These are phyloP conservation scores for Pyrocoelia pectoralis DNA, from an alignment of 2,888 invertebrate genomes.

Conservation along the genomic window DNA sequence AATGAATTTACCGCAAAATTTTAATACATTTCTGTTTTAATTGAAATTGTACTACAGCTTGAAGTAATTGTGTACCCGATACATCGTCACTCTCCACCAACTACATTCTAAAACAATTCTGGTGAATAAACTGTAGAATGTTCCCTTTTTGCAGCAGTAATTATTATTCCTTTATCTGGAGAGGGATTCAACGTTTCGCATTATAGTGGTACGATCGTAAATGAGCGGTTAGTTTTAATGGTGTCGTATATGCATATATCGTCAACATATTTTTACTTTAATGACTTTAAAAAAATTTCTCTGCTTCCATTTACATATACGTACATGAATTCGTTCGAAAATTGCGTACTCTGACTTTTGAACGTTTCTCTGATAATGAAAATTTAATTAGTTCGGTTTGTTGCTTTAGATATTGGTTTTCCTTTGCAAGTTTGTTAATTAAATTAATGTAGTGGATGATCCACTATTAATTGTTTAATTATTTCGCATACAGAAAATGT, in stretches of 20 bases:
- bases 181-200: background rate
- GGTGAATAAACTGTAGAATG: slow-evolving; percentile 28
- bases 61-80: slow-evolving; percentile 45
- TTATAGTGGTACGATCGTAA: slow-evolving; percentile 2
- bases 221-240: slow-evolving; percentile 18
- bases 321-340: background rate
- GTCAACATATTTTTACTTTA: background rate
- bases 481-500: no score
- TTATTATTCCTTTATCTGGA: slow-evolving; percentile 23
- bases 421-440: no score
- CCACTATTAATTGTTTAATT: no score
- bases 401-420: no score
- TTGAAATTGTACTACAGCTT: slow-evolving; percentile 43
- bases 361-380: no score
- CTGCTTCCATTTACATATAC: background rate
- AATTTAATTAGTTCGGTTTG: no score
- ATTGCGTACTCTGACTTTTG: no score
- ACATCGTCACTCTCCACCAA: slow-evolving; percentile 34
- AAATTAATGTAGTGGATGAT: no score
- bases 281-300: background rate
- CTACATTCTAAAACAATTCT: slow-evolving; percentile 30
- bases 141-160: slow-evolving; percentile 18
- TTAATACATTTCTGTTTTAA: slow-evolving; percentile 46
- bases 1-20: slow-evolving; percentile 37
- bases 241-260: background rate